Conservation (phyloP, 2,797 vertebrate species). For the Sebastes kiyomatsui region DNA sequence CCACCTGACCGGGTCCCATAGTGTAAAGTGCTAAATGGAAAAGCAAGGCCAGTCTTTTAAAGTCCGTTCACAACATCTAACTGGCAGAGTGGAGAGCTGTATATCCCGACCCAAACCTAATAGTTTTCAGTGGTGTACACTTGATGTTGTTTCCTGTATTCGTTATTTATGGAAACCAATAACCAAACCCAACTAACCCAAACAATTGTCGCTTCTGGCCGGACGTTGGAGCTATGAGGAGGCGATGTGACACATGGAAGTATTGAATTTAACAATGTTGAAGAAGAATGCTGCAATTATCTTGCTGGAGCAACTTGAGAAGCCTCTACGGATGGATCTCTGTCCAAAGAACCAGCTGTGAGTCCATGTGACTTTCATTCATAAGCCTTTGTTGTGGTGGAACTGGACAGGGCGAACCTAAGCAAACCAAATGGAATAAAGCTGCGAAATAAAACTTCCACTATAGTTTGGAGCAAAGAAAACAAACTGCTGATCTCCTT, state of each 20-base stretch:
- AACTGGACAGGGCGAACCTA: not conserved
- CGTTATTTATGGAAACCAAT: not conserved
- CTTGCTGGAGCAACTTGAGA: not conserved
- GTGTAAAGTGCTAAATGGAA: conserved; percentile 48
- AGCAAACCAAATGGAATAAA: conserved; percentile 31
- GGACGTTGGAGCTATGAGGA: not conserved
- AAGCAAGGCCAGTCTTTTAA: conserved; percentile 27
- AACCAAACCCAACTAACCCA: not conserved
- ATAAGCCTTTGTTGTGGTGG: conserved; percentile 1
- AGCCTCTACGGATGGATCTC: not conserved
- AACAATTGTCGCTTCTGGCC: not conserved
- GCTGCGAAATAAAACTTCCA: conserved; percentile 20
- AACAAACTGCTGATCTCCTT: conserved; percentile 43
- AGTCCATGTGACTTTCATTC: not conserved
- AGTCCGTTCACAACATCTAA: conserved; percentile 17
- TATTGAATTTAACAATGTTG: not conserved
- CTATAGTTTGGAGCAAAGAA: conserved; percentile 39
- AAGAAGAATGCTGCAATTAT: not conserved
- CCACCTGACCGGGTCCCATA: conserved; percentile 7
- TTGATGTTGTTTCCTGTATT: not conserved
- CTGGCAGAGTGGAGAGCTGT: not conserved
- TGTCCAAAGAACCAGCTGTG: not conserved
- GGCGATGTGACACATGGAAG: not conserved
- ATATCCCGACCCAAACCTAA: not conserved
- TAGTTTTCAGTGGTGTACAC: not conserved